Conservation (phyloP, 1,140 invertebrate species). For the Ceratina japonica region DNA sequence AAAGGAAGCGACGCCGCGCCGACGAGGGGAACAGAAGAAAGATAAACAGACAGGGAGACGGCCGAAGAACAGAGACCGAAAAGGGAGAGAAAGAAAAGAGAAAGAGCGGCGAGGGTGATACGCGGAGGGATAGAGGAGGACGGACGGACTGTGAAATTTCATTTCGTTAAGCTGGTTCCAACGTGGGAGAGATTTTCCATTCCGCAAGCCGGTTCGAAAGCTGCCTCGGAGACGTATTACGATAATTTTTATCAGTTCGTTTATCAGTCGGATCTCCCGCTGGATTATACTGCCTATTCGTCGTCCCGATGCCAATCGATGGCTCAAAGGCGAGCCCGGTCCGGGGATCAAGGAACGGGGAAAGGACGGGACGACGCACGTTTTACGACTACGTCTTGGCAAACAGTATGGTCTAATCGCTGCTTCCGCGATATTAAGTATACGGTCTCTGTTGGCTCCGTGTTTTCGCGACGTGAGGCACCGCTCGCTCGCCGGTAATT, state of each 20-base stretch:
- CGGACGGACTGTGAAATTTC: constrained; percentile 48
- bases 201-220: constrained; percentile 26
- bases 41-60: constrained; percentile 18
- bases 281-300: background rate
- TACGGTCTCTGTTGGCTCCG: constrained; percentile 32
- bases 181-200: constrained; percentile 52
- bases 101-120: constrained; percentile 8
- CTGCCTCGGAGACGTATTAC: constrained; percentile 36
- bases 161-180: constrained; percentile 61
- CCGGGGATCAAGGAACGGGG: background rate
- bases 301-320: constrained; percentile 1
- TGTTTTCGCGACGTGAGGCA: constrained; percentile 22
- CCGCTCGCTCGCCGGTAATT: constrained; percentile 21
- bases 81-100: background rate
- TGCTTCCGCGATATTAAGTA: constrained; percentile 58
- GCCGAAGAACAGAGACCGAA: constrained; percentile 11
- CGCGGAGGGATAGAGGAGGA: background rate
- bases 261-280: constrained; percentile 4
- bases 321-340: background rate
- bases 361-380: constrained; percentile 9
- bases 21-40: constrained; percentile 6
- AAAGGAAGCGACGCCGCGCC: background rate
- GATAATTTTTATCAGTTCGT: constrained; percentile 49
- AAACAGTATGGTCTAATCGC: constrained; percentile 53
- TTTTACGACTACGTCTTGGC: constrained; percentile 61